These are phyloP conservation scores for Drosophila sturtevanti DNA, from an alignment of 1,140 invertebrate genomes.

Conservation along the genomic window DNA sequence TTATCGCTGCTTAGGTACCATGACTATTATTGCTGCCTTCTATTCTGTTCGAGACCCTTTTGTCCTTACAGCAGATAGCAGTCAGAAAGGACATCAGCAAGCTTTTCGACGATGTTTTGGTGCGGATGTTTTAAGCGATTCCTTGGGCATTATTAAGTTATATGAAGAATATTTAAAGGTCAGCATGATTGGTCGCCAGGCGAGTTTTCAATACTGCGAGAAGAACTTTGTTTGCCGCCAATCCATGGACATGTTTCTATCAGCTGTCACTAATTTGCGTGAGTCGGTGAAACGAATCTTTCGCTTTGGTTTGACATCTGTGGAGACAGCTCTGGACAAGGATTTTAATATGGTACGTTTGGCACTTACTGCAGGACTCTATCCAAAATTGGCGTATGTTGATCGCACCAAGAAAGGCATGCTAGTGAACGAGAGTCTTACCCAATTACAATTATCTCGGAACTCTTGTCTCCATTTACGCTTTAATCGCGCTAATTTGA, in stretches of 20 bases:
- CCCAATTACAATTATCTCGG: constrained; percentile 33
- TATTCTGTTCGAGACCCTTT: constrained; percentile 95
- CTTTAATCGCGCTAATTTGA: neutral
- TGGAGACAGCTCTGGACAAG: constrained; percentile 81
- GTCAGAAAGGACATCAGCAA: constrained; percentile 86
- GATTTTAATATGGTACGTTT: constrained; percentile 96
- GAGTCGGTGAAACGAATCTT: constrained; percentile 46
- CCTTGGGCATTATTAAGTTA: constrained; percentile 89
- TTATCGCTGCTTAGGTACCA: constrained; percentile 96
- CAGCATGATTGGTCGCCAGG: neutral
- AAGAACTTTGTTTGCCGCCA: constrained; percentile 42
- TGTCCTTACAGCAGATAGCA: constrained; percentile 85
- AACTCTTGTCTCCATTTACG: constrained; percentile 30
- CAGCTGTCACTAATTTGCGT: constrained; percentile 51
- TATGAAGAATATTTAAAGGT: constrained; percentile 37
- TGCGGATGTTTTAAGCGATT: constrained; percentile 91
- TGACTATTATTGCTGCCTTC: constrained; percentile 95
- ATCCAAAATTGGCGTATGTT: constrained; percentile 90
- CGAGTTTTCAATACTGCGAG: constrained; percentile 37
- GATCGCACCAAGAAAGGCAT: constrained; percentile 16
- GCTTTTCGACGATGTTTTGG: constrained; percentile 81
- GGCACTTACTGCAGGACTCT: constrained; percentile 92
- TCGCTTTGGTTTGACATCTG: neutral
- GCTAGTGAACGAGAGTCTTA: constrained; percentile 35
- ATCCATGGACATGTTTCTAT: constrained; percentile 65